Base-by-base conservation (phyloP, 2,113 vertebrate species). In the Vidua macroura region DNA sequence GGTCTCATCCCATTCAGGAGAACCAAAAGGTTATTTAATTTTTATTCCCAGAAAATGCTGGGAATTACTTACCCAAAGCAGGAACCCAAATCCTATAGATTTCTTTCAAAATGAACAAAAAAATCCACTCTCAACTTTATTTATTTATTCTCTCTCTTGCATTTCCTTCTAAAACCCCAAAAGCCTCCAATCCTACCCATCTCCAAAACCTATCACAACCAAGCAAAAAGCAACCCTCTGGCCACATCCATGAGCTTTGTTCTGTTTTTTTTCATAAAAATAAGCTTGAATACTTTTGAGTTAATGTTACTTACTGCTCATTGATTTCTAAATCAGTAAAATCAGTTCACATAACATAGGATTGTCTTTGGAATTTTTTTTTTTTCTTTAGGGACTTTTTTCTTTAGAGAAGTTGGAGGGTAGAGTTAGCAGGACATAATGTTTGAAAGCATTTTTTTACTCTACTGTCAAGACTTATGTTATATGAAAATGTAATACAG, bases 351-450 rank as follows among this genome's bases (percentile, higher is more conserved):
- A 14, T 58, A 83, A 48, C 13, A 39, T 7, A 48, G 3, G 13
- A 43, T 55, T 82, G 16, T 58, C 15, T 83, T 88, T 44, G 14
- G 25, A 63, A 79, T 28, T 2, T 25, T 27, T 25, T 27, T 25
- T 27, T 6, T 27, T 6, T n/a, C 60, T 70, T 62, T 44, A 49
- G 13, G 5, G 4, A 3, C 35, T 35, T 35, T 35, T 35, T 35
- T 35, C 35, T 4, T 76, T 31, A 1, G 15, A 66, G 37, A 37
- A 51, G 14, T 28, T 0, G 0, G 30, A 77, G 7, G 30, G 33
- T 67, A 58, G 80, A 92, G 7, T 27, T 70, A n/a, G 30, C 28
- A n/a, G 9, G 64, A 73, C 13, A 68, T 62, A 78, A 72, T 9
- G 4, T 35, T 43, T 80, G 70, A 52, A 84, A 62, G 21, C 22